Base-by-base conservation (phyloP, 1,140 invertebrate species). In the Melanaphis sacchari region DNA sequence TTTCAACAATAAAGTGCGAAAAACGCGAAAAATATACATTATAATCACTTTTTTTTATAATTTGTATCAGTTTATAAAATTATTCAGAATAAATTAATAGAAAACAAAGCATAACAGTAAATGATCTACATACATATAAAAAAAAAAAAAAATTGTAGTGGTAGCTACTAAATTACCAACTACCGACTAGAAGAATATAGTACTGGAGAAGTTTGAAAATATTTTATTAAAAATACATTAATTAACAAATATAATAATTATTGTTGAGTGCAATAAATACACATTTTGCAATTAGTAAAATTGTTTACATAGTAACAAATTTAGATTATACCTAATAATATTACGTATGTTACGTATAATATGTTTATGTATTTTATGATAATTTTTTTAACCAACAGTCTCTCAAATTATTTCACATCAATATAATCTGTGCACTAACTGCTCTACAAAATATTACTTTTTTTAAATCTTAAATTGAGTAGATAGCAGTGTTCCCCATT, bases 1-100 rank as follows among this genome's bases (percentile, higher is more conserved):
- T 85, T 85, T 93, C 22, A 93, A 84, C 11, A 85, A 40, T 46
- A 93, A 41, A 54, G 36, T 49, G 15, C 41, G 91, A 15, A 93
- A 18, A 84, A 84, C n/a, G 15, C 91, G 91, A 40, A 85, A 1
- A 36, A 81, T 9, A 49, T 49, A 91, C 54, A 90, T 90, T 11
- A 31, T 26, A 15, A 24, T 18, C 21, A 49, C 24, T 89, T 3
- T 5, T 15, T 46, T 46, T 88, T 8, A 88, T 49, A 49, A 9
- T 49, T 36, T 88, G 15, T 49, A 87, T 85, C 38, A 85, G 38
- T 31, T 85, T 41, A 7, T 41, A 41, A 26, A 85, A 85, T n/a
- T 76, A 1, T 76, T n/a, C 59, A 76, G 5, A 15, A 85, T 41
- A 41, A 9, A 85, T 76, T 76, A 76, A 85, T 26, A 41, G 82